phyloP scores from a whole-genome alignment of 2,888 invertebrate genomes.

The Limnephilus lunatus region DNA sequence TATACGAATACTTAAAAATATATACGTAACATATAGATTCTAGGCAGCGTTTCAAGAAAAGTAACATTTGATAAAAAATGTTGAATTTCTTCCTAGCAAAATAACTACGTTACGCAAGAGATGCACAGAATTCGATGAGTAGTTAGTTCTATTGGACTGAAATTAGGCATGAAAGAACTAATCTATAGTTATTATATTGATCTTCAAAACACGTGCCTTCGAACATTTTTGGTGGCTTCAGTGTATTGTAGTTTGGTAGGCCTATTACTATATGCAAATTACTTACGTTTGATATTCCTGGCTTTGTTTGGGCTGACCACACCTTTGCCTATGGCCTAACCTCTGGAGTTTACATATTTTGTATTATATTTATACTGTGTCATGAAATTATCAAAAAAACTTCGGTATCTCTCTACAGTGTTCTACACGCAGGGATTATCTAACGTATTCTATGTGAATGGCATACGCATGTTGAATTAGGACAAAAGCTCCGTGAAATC shows the following conservation, averaged over 20 bases:
- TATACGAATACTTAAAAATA: no score
- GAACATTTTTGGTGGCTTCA: background rate
- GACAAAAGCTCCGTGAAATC: slow-evolving; percentile 45
- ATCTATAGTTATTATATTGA: no score
- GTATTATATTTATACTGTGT: background rate
- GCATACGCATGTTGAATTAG: slow-evolving; percentile 38
- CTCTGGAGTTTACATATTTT: no score
- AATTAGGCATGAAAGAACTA: no score
- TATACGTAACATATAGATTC: no score
- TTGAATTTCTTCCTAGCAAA: no score
- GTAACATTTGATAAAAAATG: no score
- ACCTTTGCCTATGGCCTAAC: no score
- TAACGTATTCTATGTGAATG: background rate
- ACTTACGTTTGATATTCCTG: background rate
- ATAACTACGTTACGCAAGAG: no score
- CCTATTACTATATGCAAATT: background rate
- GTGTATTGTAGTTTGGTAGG: background rate
- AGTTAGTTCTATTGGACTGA: no score
- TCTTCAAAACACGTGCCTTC: background rate
- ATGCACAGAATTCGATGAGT: no score
- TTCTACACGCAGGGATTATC: background rate
- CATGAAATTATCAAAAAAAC: background rate
- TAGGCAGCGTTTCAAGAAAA: no score
- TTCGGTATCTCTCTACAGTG: background rate
- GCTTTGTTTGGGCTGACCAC: background rate